phyloP scores from a whole-genome alignment of 2,797 vertebrate species.

The Danio jaintianensis region DNA sequence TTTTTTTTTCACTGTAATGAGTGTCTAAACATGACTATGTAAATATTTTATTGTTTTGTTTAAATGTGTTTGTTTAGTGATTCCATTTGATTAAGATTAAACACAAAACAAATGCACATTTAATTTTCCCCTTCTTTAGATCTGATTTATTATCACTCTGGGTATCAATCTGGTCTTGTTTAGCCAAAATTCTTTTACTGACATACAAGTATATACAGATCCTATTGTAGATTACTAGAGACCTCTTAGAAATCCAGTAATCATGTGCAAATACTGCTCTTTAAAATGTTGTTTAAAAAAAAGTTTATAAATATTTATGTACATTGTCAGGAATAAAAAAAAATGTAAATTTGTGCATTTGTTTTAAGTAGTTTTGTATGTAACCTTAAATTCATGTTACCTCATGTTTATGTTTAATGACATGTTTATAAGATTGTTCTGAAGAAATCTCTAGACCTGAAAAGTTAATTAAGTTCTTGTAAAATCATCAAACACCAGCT shows the following conservation, averaged over 20 bases:
- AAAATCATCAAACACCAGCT: neutral
- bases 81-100: conserved; percentile 3
- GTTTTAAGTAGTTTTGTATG: neutral
- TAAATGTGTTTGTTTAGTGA: conserved; percentile 21
- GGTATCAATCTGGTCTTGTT: neutral
- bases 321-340: no score
- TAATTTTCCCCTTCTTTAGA: conserved; percentile 39
- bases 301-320: no score
- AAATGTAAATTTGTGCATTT: conserved; percentile 30
- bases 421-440: neutral
- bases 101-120: conserved; percentile 57
- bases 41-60: conserved; percentile 2
- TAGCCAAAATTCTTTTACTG: neutral
- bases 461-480: neutral
- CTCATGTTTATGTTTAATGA: conserved; percentile 12
- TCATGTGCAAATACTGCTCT: neutral
- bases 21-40: neutral
- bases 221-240: neutral
- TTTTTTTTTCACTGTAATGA: conserved; percentile 24
- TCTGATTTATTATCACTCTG: no score
- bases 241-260: neutral
- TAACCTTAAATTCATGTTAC: conserved; percentile 13
- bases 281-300: no score
- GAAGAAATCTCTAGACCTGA: neutral
- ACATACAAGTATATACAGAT: neutral